Evolutionary conservation across 2,113 vertebrate species (phyloP).

Genomic region (Egretta garzetta): DNA sequence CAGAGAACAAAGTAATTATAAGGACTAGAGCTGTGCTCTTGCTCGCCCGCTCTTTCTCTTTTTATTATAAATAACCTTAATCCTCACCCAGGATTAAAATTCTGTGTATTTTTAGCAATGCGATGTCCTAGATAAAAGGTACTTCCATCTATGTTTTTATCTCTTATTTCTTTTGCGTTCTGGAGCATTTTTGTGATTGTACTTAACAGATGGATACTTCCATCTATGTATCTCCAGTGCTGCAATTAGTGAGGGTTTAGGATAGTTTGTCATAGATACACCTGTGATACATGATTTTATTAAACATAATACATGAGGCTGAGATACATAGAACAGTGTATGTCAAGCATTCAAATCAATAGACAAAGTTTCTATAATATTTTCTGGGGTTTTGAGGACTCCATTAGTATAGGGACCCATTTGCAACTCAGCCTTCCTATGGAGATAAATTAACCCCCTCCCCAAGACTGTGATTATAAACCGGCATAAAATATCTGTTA

Average conservation of each 20-base stretch:
- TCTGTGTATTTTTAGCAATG: conserved; percentile 77
- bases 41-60: conserved; percentile 44
- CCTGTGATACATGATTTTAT: background rate
- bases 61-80: conserved; percentile 82
- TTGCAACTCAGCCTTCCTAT: background rate
- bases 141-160: conserved; percentile 3
- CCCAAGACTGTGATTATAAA: background rate
- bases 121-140: conserved; percentile 78
- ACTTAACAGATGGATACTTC: background rate
- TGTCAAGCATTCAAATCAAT: background rate
- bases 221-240: background rate
- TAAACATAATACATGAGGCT: background rate
- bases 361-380: background rate
- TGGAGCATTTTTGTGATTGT: background rate
- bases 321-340: background rate
- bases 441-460: background rate
- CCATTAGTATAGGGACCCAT: background rate
- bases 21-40: conserved; percentile 73
- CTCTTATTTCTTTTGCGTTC: background rate
- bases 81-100: conserved; percentile 87
- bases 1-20: conserved; percentile 72
- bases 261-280: background rate
- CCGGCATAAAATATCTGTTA: background rate
- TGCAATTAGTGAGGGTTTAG: background rate
- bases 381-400: background rate